Evolutionary conservation across 2,888 invertebrate species (phyloP).

Genomic region (Hartigia nigra): DNA sequence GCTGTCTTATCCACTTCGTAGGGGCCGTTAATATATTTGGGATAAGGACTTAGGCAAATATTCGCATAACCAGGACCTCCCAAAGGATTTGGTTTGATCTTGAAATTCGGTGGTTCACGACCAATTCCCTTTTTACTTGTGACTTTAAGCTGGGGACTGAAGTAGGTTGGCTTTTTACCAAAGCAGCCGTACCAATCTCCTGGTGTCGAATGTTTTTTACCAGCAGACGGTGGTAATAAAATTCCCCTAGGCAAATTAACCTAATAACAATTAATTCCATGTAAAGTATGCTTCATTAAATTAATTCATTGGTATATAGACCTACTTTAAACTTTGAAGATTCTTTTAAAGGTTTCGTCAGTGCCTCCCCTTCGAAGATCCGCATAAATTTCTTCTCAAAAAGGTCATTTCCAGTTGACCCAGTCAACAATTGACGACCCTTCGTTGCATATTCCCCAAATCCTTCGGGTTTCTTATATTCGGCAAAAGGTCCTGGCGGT

Average conservation of each 20-base stretch:
- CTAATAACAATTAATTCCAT: not conserved
- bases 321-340: not conserved
- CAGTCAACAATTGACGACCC: constrained; percentile 41
- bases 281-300: not conserved
- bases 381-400: constrained; percentile 66
- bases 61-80: constrained; percentile 69
- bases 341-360: constrained; percentile 25
- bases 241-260: not conserved
- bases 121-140: constrained; percentile 29
- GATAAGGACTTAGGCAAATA: constrained; percentile 68
- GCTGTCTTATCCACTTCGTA: constrained; percentile 35
- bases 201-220: constrained; percentile 67
- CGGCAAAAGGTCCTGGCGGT: constrained; percentile 40
- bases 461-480: constrained; percentile 21
- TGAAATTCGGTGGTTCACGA: constrained; percentile 41
- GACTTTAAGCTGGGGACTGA: constrained; percentile 48
- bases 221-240: constrained; percentile 43
- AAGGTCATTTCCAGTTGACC: constrained; percentile 57
- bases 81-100: constrained; percentile 48
- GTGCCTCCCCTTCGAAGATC: constrained; percentile 64
- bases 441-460: constrained; percentile 34
- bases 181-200: constrained; percentile 70
- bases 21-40: constrained; percentile 51
- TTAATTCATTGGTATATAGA: not conserved
- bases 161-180: constrained; percentile 50